phyloP scores from a whole-genome alignment of 37 sponge, comb jelly and placozoan genomes.

The Beroe ovata region DNA sequence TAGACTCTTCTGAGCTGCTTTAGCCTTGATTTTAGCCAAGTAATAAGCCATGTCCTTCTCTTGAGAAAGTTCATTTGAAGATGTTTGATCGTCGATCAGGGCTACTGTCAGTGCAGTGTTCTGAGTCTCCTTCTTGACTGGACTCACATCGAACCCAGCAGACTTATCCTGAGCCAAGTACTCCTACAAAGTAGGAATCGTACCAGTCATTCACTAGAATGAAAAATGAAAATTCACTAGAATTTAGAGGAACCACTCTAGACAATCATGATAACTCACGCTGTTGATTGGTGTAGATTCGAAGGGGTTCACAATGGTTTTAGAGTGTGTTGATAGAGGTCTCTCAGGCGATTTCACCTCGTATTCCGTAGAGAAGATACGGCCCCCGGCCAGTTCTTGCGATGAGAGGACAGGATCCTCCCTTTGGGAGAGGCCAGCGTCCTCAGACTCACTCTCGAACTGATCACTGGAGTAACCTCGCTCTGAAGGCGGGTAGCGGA shows the following conservation, averaged over 20 bases:
- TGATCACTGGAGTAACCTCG: conserved; percentile 55
- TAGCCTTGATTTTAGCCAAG: conserved; percentile 55
- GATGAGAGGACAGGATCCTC: not conserved
- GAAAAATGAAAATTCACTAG: no score
- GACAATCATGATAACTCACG: not conserved
- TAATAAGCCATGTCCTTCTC: conserved; percentile 65
- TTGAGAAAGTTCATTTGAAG: not conserved
- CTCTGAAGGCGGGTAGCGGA: conserved; percentile 1
- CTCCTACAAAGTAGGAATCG: no score
- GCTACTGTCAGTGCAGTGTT: not conserved
- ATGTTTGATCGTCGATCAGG: not conserved
- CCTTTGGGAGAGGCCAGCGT: not conserved
- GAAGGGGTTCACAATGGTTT: conserved; percentile 26
- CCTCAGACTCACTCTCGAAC: conserved; percentile 36
- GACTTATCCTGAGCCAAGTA: not conserved
- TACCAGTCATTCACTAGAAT: no score
- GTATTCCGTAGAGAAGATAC: not conserved
- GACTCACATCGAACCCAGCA: conserved; percentile 42
- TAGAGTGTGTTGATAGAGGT: not conserved
- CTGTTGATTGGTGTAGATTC: conserved; percentile 44
- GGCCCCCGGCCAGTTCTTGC: not conserved
- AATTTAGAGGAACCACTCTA: no score
- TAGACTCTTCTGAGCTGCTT: conserved; percentile 56
- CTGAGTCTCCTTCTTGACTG: not conserved
- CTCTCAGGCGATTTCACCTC: not conserved